Evolutionary conservation across 2,888 invertebrate species (phyloP).

Genomic region (Caenorhabditis virilis): DNA sequence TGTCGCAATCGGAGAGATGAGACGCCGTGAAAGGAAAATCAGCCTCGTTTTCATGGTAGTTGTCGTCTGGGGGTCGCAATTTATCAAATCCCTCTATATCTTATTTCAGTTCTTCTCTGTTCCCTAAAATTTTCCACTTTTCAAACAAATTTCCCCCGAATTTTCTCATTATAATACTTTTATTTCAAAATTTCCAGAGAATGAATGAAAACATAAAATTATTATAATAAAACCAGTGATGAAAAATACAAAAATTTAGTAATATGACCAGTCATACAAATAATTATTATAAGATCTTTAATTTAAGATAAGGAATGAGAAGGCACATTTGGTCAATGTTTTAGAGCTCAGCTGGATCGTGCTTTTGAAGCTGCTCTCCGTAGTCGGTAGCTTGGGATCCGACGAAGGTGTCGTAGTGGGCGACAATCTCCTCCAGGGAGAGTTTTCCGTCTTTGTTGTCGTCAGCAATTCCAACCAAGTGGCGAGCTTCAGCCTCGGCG

Average conservation of each 20-base stretch:
- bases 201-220: too few species aligned
- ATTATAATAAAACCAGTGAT: conserved; percentile 7
- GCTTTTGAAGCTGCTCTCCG: conserved; percentile 89
- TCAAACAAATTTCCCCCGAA: too few species aligned
- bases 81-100: neutral
- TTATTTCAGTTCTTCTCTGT: neutral
- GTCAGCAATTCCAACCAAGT: conserved; percentile 92
- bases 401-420: conserved; percentile 95
- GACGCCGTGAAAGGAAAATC: neutral
- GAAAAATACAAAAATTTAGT: neutral
- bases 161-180: too few species aligned
- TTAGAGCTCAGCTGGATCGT: conserved; percentile 75
- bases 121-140: too few species aligned
- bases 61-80: neutral
- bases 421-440: conserved; percentile 85
- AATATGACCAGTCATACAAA: conserved; percentile 38
- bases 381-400: conserved; percentile 99
- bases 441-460: conserved; percentile 86
- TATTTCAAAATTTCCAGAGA: too few species aligned
- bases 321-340: neutral
- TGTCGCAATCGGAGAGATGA: neutral
- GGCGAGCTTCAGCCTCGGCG: conserved; percentile 91
- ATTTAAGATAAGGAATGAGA: conserved; percentile 8
- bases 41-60: neutral
- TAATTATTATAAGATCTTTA: conserved; percentile 33